phyloP scores from a whole-genome alignment of 2,797 vertebrate species.

The Bovichtus diacanthus region DNA sequence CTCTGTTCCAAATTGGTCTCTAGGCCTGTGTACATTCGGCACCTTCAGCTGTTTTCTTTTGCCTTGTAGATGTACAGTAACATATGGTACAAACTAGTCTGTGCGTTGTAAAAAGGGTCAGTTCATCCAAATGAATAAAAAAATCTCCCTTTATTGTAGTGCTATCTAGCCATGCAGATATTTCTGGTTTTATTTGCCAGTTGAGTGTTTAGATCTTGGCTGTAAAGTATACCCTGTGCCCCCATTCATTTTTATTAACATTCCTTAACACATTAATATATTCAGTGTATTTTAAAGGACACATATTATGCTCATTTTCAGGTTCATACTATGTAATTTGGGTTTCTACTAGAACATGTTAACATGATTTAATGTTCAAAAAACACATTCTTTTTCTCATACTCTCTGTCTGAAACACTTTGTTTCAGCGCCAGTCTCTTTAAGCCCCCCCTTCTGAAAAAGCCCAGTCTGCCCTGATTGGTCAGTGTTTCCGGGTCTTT shows the following conservation, averaged over 20 bases:
- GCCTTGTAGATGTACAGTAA: conserved; percentile 21
- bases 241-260: not conserved
- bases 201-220: not conserved
- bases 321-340: no score
- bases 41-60: conserved; percentile 46
- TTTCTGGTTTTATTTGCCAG: not conserved
- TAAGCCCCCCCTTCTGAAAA: no score
- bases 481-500: no score
- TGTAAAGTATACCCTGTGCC: not conserved
- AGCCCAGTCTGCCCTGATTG: no score
- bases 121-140: not conserved
- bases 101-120: conserved; percentile 4
- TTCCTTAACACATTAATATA: not conserved
- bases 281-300: not conserved
- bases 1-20: conserved; percentile 64
- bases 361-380: no score
- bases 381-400: no score
- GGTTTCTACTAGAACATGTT: no score
- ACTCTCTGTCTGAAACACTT: no score
- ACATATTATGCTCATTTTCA: not conserved
- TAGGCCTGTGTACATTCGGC: conserved; percentile 42
- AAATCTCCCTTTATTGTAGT: not conserved
- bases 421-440: no score
- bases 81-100: not conserved
- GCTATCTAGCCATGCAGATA: not conserved